These are phyloP conservation scores for Catostomus latipinnis DNA, from an alignment of 2,797 vertebrate genomes.

Conservation along the genomic window DNA sequence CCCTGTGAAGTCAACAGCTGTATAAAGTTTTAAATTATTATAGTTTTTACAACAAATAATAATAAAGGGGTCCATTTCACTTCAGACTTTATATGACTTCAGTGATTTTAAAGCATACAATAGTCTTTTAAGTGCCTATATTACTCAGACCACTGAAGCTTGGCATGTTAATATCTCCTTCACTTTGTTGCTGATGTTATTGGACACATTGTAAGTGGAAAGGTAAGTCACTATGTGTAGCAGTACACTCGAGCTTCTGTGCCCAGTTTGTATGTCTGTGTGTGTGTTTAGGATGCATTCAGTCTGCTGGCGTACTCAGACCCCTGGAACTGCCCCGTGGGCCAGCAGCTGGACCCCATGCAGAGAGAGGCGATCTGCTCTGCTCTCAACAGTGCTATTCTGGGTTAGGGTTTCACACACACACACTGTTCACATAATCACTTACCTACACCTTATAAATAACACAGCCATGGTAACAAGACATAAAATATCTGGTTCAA, in stretches of 20 bases:
- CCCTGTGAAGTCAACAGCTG: too few relatives aligned
- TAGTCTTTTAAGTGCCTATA: not conserved
- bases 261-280: constrained; percentile 30
- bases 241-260: constrained; percentile 29
- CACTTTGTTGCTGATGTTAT: constrained; percentile 28
- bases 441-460: not conserved
- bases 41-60: constrained; percentile 8
- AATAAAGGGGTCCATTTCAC: not conserved
- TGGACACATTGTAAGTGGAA: constrained; percentile 28
- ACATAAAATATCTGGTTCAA: too few relatives aligned
- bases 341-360: constrained; percentile 94
- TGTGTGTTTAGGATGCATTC: constrained; percentile 88
- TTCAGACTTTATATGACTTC: not conserved
- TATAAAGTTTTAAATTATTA: not conserved
- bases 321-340: constrained; percentile 97
- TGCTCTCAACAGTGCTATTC: constrained; percentile 97
- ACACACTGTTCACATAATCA: not conserved
- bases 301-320: constrained; percentile 97
- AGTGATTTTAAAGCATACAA: too few relatives aligned
- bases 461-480: constrained; percentile 2
- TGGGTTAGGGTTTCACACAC: constrained; percentile 81
- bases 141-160: not conserved
- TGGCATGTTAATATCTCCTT: not conserved
- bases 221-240: constrained; percentile 17
- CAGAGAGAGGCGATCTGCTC: constrained; percentile 97